These are phyloP conservation scores for Drosophila parabipectinata DNA, from an alignment of 1,140 invertebrate species.

Conservation along the genomic window DNA sequence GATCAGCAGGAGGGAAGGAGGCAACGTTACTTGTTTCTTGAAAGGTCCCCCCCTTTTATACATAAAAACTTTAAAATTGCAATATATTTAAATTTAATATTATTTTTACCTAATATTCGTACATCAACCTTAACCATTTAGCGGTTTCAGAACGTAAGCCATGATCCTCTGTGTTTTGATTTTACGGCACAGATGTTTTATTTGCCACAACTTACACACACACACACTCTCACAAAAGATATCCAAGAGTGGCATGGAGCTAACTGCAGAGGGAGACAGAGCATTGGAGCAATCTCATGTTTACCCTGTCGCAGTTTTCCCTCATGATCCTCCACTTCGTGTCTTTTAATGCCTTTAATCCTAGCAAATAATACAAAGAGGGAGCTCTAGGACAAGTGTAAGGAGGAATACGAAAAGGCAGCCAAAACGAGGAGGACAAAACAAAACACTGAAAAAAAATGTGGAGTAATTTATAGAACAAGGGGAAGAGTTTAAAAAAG, in stretches of 20 bases:
- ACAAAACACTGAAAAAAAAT: conserved; percentile 3
- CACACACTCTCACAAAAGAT: conserved; percentile 7
- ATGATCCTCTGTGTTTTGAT: conserved; percentile 70
- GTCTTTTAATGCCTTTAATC: conserved; percentile 81
- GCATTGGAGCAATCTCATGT: conserved; percentile 35
- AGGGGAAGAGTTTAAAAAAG: no score
- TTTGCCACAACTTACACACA: conserved; percentile 49
- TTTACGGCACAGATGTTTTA: conserved; percentile 79
- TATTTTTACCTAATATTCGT: background rate
- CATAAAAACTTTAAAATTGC: background rate
- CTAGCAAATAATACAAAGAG: conserved; percentile 74
- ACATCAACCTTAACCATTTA: conserved; percentile 27
- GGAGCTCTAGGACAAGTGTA: conserved; percentile 70
- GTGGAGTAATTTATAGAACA: background rate
- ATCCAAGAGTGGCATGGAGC: conserved; percentile 9
- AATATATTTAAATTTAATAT: background rate
- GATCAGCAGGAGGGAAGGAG: conserved; percentile 27
- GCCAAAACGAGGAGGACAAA: conserved; percentile 6
- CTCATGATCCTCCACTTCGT: conserved; percentile 50
- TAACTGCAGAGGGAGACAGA: conserved; percentile 3
- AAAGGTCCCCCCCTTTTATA: conserved; percentile 24
- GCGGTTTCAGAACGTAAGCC: conserved; percentile 38
- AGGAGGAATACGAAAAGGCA: conserved; percentile 29
- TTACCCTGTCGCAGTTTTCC: conserved; percentile 45
- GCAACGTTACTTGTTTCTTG: conserved; percentile 53